Conservation (phyloP, 2,888 invertebrate genomes). For the Acanthococcus lagerstroemiae region DNA sequence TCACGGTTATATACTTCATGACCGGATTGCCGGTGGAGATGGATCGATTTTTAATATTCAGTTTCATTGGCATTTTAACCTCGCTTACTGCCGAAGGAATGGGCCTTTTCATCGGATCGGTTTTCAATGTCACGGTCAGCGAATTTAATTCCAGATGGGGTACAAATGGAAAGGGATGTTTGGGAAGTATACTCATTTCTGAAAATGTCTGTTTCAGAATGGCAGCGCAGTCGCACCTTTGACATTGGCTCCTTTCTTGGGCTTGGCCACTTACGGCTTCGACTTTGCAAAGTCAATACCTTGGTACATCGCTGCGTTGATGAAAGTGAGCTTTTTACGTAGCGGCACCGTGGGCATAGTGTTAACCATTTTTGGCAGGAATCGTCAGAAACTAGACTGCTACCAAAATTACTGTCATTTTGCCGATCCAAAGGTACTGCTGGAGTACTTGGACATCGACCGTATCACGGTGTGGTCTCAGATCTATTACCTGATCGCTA, state of each 20-base stretch:
- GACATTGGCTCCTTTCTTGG: constrained; percentile 55
- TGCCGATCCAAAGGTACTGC: constrained; percentile 52
- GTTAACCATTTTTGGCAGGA: constrained; percentile 54
- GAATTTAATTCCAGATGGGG: no score
- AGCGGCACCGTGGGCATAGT: constrained; percentile 55
- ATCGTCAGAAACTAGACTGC: constrained; percentile 49
- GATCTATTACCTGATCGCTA: constrained; percentile 2
- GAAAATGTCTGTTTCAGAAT: constrained; percentile 45
- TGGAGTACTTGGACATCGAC: constrained; percentile 52
- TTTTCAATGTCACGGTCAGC: constrained; percentile 53
- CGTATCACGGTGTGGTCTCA: constrained; percentile 16
- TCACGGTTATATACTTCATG: constrained; percentile 53
- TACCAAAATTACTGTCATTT: constrained; percentile 55
- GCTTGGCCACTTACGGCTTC: constrained; percentile 58
- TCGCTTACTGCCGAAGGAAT: constrained; percentile 67
- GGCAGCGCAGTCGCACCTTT: constrained; percentile 58
- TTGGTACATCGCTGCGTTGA: constrained; percentile 50
- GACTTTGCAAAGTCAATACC: constrained; percentile 58
- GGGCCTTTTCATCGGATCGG: constrained; percentile 64
- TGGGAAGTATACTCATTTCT: background rate
- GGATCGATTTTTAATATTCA: constrained; percentile 56
- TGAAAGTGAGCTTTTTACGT: constrained; percentile 57
- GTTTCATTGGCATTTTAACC: constrained; percentile 53
- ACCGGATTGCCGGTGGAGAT: constrained; percentile 58
- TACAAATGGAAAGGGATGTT: no score